Percentiles rank a stretch among this genome's conserved stretches.
Conservation (phyloP, 1,140 invertebrate species). For the Planococcus citri region DNA sequence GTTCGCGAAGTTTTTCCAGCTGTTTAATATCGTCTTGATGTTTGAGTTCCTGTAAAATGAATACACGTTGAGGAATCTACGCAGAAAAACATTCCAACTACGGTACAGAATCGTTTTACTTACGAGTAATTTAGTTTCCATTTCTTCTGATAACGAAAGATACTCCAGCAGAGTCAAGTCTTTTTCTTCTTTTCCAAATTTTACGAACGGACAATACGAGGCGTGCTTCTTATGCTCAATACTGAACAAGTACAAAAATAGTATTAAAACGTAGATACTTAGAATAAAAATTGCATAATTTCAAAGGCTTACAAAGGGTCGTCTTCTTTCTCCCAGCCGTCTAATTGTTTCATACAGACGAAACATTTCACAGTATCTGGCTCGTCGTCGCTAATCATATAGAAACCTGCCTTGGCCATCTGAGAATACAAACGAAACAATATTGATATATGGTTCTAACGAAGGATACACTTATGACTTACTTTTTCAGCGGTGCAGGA, state of each 20-base stretch:
- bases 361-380: conserved; percentile 39
- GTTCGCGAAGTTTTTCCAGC: neutral
- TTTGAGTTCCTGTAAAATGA: neutral
- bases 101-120: neutral
- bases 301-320: conserved; percentile 39
- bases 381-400: conserved; percentile 35
- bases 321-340: conserved; percentile 42
- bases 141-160: neutral
- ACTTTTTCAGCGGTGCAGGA: neutral
- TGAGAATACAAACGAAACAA: conserved; percentile 25
- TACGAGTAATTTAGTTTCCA: conserved; percentile 15
- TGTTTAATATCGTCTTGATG: neutral
- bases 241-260: neutral
- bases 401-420: conserved; percentile 42
- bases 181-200: conserved; percentile 7
- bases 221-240: conserved; percentile 16
- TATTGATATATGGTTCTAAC: neutral
- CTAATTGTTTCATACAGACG: conserved; percentile 41
- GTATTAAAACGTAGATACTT: neutral
- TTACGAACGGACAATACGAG: conserved; percentile 1
- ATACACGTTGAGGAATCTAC: neutral
- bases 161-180: conserved; percentile 13
- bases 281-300: conserved; percentile 21
- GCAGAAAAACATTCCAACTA: neutral
- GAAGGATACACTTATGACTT: neutral